Percentiles rank a stretch among this genome's conserved stretches.
phyloP scores from a whole-genome alignment of 1,140 invertebrate genomes.

The Drosophila kurseongensis region DNA sequence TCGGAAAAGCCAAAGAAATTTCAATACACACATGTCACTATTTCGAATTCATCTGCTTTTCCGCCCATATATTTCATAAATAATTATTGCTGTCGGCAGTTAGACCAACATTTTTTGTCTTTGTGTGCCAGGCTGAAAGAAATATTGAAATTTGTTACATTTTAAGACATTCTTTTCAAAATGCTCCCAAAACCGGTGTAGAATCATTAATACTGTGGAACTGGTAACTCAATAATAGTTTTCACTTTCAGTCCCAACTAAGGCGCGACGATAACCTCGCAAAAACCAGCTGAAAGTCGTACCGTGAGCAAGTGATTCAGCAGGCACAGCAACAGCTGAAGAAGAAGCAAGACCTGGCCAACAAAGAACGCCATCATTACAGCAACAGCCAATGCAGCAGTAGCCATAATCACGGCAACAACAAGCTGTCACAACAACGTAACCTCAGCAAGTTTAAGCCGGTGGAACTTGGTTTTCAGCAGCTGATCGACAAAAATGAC shows the following conservation, averaged over 20 bases:
- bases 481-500: conserved; percentile 48
- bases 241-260: conserved; percentile 75
- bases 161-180: neutral
- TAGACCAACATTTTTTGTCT: conserved; percentile 48
- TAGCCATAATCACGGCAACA: conserved; percentile 1
- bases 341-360: conserved; percentile 32
- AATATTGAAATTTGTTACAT: conserved; percentile 10
- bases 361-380: conserved; percentile 10
- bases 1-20: conserved; percentile 27
- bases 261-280: conserved; percentile 84
- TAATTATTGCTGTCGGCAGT: conserved; percentile 26
- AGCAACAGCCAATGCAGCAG: conserved; percentile 13
- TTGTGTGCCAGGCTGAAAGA: conserved; percentile 64
- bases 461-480: conserved; percentile 36
- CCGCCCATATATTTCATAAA: conserved; percentile 28
- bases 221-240: neutral
- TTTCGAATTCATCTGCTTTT: conserved; percentile 31
- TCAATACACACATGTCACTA: conserved; percentile 4
- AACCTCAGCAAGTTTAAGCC: conserved; percentile 38
- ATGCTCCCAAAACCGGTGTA: neutral
- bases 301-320: conserved; percentile 39
- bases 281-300: conserved; percentile 84
- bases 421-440: conserved; percentile 6
- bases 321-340: conserved; percentile 37
- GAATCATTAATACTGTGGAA: neutral